phyloP scores from a whole-genome alignment of 1,140 invertebrate genomes.

The Bombus ignitus region DNA sequence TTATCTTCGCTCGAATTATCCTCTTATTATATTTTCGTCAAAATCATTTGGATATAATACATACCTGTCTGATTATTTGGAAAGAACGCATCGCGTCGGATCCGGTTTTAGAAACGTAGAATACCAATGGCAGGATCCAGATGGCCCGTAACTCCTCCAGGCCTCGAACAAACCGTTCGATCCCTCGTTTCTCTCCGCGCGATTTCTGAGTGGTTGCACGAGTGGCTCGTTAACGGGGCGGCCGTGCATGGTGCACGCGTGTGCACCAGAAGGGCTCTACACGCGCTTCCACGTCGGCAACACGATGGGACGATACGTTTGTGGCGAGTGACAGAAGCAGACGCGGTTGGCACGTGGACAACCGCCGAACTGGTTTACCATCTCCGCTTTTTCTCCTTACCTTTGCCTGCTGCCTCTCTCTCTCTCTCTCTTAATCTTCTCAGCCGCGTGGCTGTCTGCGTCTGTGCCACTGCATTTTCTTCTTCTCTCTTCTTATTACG shows the following conservation, averaged over 20 bases:
- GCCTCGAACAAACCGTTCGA: not conserved
- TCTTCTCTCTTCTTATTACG: not conserved
- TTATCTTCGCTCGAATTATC: not conserved
- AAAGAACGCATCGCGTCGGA: not conserved
- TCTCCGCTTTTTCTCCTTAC: slow-evolving; percentile 10
- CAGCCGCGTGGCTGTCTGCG: not conserved
- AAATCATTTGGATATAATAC: too few species aligned
- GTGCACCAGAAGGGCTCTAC: slow-evolving; percentile 3
- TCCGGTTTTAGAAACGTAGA: slow-evolving; percentile 15
- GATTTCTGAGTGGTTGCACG: slow-evolving; percentile 10
- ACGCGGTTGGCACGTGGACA: slow-evolving; percentile 50
- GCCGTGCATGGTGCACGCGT: not conserved
- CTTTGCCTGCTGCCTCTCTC: not conserved
- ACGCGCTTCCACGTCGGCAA: slow-evolving; percentile 25
- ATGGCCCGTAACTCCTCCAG: not conserved
- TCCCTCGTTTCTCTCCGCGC: not conserved
- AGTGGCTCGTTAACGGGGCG: slow-evolving; percentile 35
- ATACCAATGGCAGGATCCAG: slow-evolving; percentile 5
- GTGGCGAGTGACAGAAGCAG: slow-evolving; percentile 60
- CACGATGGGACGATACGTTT: slow-evolving; percentile 61
- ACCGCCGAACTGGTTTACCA: slow-evolving; percentile 21
- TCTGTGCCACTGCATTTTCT: too few species aligned
- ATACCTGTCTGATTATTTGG: too few species aligned
- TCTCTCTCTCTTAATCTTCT: not conserved
- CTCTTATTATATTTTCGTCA: not conserved